Percentiles rank a stretch among this genome's conserved stretches.
Conservation (phyloP, 2,113 vertebrate genomes). For the Aegypius monachus region DNA sequence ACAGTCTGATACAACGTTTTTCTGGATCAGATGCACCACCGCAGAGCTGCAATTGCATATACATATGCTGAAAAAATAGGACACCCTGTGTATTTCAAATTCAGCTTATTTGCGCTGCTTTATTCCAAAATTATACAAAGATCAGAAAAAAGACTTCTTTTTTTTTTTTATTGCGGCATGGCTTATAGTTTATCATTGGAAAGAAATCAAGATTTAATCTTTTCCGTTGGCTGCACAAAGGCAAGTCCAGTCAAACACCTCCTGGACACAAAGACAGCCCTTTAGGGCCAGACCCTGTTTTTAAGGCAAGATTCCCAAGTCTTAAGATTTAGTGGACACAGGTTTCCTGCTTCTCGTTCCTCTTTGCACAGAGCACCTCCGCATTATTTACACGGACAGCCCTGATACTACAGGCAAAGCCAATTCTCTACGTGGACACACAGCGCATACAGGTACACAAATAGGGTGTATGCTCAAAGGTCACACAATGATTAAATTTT, state of each 20-base stretch:
- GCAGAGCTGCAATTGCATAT: conserved; percentile 14
- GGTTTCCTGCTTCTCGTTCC: neutral
- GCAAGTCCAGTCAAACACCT: neutral
- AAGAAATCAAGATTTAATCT: neutral
- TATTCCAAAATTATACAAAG: neutral
- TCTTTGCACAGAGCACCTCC: neutral
- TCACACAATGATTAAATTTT: neutral
- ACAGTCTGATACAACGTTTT: neutral
- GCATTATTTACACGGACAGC: neutral
- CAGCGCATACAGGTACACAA: neutral
- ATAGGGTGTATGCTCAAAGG: neutral
- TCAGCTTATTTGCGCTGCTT: neutral
- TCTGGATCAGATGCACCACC: conserved; percentile 17
- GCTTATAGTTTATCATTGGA: neutral
- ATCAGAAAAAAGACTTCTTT: neutral
- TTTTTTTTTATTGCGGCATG: neutral
- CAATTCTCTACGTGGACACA: neutral
- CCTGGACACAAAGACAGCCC: neutral
- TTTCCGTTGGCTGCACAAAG: neutral
- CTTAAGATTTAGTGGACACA: neutral
- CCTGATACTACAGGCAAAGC: neutral
- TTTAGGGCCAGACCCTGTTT: neutral
- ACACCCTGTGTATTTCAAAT: neutral
- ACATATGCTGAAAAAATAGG: conserved; percentile 31
- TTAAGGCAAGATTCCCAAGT: neutral